phyloP scores from a whole-genome alignment of 2,888 invertebrate genomes.

The Andrena flavipes region DNA sequence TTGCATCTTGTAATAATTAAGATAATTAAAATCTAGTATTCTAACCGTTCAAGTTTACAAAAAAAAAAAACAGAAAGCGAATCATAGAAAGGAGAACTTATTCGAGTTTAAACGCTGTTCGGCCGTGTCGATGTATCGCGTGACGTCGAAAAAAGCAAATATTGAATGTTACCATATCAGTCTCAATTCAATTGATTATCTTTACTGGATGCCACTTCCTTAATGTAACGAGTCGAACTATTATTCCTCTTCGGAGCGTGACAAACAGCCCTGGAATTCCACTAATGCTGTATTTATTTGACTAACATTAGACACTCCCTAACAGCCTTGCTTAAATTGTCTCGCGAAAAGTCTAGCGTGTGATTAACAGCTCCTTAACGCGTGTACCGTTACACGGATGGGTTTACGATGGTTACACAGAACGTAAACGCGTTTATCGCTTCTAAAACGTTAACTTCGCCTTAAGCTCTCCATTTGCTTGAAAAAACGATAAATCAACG shows the following conservation, averaged over 20 bases:
- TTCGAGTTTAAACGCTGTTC: background rate
- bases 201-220: slow-evolving; percentile 21
- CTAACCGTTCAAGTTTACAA: background rate
- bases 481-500: background rate
- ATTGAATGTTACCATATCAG: slow-evolving; percentile 37
- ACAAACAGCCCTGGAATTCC: slow-evolving; percentile 24
- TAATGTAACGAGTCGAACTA: slow-evolving; percentile 22
- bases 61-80: background rate
- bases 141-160: slow-evolving; percentile 33
- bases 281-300: slow-evolving; percentile 10
- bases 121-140: slow-evolving; percentile 4
- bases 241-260: background rate
- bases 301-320: background rate
- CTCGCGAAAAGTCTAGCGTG: background rate
- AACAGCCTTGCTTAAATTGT: slow-evolving; percentile 4
- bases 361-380: slow-evolving; percentile 7
- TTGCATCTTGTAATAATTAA: too few relatives aligned
- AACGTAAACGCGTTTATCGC: background rate
- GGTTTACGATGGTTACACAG: slow-evolving; percentile 1
- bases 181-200: slow-evolving; percentile 46
- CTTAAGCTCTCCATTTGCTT: background rate
- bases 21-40: too few relatives aligned
- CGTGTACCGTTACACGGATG: background rate
- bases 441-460: background rate
- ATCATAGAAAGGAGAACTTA: slow-evolving; percentile 3